These are phyloP conservation scores for Macrochelys suwanniensis DNA, from an alignment of 2,797 vertebrate genomes.

Conservation along the genomic window DNA sequence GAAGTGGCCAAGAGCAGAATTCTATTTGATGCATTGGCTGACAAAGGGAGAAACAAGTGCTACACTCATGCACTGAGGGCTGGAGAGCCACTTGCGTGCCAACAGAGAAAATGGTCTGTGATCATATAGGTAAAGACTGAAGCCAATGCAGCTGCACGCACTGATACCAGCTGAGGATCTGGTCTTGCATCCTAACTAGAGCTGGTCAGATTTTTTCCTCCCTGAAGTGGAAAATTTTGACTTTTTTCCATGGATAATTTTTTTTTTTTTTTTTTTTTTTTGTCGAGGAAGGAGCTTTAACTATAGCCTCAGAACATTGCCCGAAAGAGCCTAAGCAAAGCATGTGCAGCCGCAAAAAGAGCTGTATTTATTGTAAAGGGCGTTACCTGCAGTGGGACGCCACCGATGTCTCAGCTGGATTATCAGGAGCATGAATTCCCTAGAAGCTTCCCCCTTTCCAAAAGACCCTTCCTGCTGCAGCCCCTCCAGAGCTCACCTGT, in stretches of 20 bases:
- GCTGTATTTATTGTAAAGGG: neutral
- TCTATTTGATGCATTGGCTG: neutral
- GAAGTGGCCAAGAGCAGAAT: neutral
- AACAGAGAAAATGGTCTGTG: neutral
- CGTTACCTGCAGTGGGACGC: neutral
- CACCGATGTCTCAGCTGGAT: neutral
- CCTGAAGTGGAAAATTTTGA: neutral
- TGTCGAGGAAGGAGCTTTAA: rapidly evolving
- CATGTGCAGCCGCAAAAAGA: neutral
- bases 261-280: neutral
- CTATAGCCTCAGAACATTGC: rapidly evolving
- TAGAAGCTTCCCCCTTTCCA: neutral
- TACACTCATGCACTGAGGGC: neutral
- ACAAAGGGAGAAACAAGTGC: neutral
- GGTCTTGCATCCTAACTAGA: neutral
- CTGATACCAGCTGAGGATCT: neutral
- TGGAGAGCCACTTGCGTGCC: neutral
- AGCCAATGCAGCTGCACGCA: neutral
- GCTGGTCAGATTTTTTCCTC: neutral
- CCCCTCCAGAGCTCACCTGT: conserved; percentile 84
- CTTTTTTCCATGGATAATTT: neutral
- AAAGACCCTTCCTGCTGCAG: neutral
- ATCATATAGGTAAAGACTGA: neutral
- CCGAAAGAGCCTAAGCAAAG: neutral
- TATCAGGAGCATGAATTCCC: neutral